These are phyloP conservation scores for Acrobasis consociella DNA, from an alignment of 2,888 invertebrate genomes.

Conservation along the genomic window DNA sequence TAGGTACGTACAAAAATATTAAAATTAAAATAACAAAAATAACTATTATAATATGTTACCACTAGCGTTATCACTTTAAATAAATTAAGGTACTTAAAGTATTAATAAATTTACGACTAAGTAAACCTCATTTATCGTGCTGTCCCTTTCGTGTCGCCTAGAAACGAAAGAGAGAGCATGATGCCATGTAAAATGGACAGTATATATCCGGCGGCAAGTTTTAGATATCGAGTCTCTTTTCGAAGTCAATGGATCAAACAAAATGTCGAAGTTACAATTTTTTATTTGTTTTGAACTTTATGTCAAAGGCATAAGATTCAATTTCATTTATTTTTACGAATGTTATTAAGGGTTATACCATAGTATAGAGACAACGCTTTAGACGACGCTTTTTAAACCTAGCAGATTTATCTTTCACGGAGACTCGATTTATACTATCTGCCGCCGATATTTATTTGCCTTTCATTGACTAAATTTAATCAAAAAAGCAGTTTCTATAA, in stretches of 20 bases:
- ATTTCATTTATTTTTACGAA: too few relatives aligned
- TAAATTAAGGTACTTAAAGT: slow-evolving; percentile 31
- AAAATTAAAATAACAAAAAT: slow-evolving; percentile 39
- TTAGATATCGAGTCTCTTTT: background rate
- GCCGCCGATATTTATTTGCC: background rate
- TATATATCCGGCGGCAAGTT: background rate
- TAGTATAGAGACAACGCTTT: background rate
- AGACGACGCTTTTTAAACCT: background rate
- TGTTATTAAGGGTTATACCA: background rate
- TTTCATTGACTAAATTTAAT: background rate
- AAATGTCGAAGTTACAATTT: too few relatives aligned
- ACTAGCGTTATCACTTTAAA: slow-evolving; percentile 37
- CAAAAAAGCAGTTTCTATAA: background rate
- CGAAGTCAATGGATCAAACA: background rate
- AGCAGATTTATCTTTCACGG: background rate
- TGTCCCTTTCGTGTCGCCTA: background rate
- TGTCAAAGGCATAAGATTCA: background rate
- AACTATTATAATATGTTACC: slow-evolving; percentile 31
- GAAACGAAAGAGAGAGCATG: slow-evolving; percentile 14
- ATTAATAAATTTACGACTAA: slow-evolving; percentile 21
- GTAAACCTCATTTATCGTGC: slow-evolving; percentile 7
- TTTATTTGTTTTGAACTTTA: background rate
- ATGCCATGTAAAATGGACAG: background rate
- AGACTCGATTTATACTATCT: background rate
- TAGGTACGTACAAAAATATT: slow-evolving; percentile 29